Percentiles rank a stretch among this genome's conserved stretches.
These are phyloP conservation scores for Sebastes wilsoni DNA, from an alignment of 2,797 vertebrate species.

Conservation along the genomic window DNA sequence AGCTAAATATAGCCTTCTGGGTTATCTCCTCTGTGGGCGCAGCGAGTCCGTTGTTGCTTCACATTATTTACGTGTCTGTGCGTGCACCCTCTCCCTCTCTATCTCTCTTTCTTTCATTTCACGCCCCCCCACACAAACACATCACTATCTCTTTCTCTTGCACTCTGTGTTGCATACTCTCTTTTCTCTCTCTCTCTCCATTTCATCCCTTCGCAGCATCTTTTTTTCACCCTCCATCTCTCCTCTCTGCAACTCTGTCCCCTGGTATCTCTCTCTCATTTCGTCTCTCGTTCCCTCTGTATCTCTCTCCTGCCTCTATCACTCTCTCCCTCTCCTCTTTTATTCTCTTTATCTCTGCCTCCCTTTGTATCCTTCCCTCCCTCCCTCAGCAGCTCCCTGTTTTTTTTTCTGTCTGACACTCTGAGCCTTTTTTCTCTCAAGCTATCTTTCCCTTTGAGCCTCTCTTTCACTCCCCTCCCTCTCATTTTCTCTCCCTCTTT, in stretches of 20 bases:
- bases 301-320: constrained; percentile 47
- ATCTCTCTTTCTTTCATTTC: constrained; percentile 55
- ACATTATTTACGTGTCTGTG: constrained; percentile 88
- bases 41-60: constrained; percentile 81
- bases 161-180: constrained; percentile 28
- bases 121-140: constrained; percentile 57
- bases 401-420: constrained; percentile 56
- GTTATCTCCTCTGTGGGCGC: constrained; percentile 81
- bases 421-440: constrained; percentile 61
- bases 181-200: constrained; percentile 1
- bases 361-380: constrained; percentile 61
- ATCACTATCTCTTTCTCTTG: constrained; percentile 55
- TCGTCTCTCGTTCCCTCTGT: constrained; percentile 35
- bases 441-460: constrained; percentile 68
- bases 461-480: constrained; percentile 52
- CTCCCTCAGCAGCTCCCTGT: constrained; percentile 53
- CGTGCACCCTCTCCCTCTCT: constrained; percentile 65
- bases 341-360: constrained; percentile 68
- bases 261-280: constrained; percentile 52
- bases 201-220: constrained; percentile 51
- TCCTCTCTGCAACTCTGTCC: constrained; percentile 43
- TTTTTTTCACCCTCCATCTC: constrained; percentile 48
- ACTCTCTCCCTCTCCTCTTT: constrained; percentile 53
- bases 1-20: constrained; percentile 86
- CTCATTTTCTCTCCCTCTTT: constrained; percentile 55